phyloP scores from a whole-genome alignment of 2,113 vertebrate genomes.

The Cyprinodon tularosa region DNA sequence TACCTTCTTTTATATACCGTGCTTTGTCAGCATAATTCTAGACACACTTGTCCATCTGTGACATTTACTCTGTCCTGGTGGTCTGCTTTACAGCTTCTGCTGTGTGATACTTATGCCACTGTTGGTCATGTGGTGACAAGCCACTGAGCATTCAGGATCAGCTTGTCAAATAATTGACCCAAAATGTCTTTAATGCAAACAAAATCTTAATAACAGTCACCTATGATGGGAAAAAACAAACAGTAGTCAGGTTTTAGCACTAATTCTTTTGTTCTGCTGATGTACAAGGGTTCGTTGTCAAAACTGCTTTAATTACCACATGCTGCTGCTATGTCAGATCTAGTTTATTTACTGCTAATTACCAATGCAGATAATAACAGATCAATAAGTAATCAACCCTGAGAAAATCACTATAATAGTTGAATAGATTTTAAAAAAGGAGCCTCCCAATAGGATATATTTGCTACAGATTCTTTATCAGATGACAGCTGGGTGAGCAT shows the following conservation, averaged over 20 bases:
- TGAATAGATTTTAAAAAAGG: background rate
- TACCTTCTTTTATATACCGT: background rate
- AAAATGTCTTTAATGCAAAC: background rate
- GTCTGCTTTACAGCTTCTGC: background rate
- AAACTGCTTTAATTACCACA: background rate
- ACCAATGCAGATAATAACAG: background rate
- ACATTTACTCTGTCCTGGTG: background rate
- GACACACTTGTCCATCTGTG: background rate
- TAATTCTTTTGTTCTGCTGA: background rate
- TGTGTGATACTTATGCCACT: background rate
- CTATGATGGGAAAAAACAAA: background rate
- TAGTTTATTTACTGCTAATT: background rate
- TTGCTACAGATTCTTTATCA: background rate
- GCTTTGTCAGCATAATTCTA: background rate
- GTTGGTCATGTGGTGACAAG: background rate
- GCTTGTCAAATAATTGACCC: background rate
- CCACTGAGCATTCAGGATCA: background rate
- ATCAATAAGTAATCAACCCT: background rate
- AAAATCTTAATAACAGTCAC: background rate
- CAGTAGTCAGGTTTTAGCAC: background rate
- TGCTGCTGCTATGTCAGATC: background rate
- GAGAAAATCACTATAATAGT: background rate
- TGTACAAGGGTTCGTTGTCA: background rate
- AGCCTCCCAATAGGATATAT: background rate
- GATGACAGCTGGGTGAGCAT: background rate